Evolutionary conservation across 2,797 vertebrate genomes (phyloP).

Genomic region (Rhinophrynus dorsalis): DNA sequence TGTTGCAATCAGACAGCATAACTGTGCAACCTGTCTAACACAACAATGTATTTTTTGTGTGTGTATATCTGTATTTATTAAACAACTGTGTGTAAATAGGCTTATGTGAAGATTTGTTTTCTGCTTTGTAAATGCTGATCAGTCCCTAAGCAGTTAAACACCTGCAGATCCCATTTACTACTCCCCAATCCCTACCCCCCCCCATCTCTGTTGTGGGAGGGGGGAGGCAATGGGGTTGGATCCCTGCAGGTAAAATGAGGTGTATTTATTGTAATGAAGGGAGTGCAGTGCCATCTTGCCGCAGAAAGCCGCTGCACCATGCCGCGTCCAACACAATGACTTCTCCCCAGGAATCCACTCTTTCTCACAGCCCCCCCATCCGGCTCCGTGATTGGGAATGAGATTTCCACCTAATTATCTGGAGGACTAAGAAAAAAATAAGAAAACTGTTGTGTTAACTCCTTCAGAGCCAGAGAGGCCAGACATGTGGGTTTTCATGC

Average conservation of each 20-base stretch:
- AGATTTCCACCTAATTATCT: constrained; percentile 39
- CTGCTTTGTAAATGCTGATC: no score
- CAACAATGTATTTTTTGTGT: no score
- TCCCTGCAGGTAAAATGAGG: constrained; percentile 49
- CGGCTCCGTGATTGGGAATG: constrained; percentile 37
- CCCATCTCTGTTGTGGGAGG: neutral
- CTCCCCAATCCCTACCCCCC: neutral
- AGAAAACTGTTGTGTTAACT: constrained; percentile 30
- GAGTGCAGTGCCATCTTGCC: constrained; percentile 18
- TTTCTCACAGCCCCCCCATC: constrained; percentile 7
- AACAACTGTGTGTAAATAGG: no score
- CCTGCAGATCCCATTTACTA: neutral
- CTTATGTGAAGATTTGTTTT: no score
- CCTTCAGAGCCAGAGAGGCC: constrained; percentile 14
- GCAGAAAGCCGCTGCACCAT: constrained; percentile 30
- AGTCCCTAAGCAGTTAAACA: constrained; percentile 30
- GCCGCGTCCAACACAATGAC: constrained; percentile 35
- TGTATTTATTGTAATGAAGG: constrained; percentile 50
- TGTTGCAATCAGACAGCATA: no score
- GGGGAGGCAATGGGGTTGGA: constrained; percentile 12
- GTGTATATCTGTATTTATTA: no score
- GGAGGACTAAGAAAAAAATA: neutral
- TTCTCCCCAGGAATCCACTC: constrained; percentile 34
- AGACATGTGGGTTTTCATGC: no score
- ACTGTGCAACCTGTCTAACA: no score